Percentiles rank a stretch among this genome's conserved stretches.
phyloP scores from a whole-genome alignment of 2,113 vertebrate species.

The Tachysurus vachellii region DNA sequence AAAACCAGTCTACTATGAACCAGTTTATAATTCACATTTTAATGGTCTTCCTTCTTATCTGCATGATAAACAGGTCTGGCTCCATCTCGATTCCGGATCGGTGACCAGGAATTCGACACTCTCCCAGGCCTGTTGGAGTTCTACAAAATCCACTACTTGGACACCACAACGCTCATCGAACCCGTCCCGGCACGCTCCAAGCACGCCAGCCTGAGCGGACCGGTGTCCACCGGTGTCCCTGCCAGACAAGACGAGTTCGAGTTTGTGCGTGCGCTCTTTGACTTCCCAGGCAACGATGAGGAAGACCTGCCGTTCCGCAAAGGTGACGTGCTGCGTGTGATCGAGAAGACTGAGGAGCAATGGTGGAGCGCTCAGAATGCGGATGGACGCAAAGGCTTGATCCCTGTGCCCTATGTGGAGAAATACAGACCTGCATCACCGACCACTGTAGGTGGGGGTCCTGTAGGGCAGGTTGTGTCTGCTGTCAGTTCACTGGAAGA shows the following conservation, averaged over 20 bases:
- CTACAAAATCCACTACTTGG: constrained; percentile 99
- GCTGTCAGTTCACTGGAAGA: neutral
- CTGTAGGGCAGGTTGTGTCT: constrained; percentile 26
- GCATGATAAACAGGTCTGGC: constrained; percentile 70
- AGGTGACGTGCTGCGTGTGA: constrained; percentile 90
- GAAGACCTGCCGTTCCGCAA: constrained; percentile 99
- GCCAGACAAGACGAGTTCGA: constrained; percentile 84
- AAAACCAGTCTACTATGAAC: neutral
- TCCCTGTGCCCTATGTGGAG: constrained; percentile 98
- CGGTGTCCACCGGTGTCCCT: constrained; percentile 67
- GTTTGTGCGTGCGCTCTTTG: constrained; percentile 93
- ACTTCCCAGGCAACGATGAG: constrained; percentile 96
- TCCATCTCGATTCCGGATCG: constrained; percentile 88
- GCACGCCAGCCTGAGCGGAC: constrained; percentile 68
- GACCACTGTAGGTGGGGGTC: constrained; percentile 56
- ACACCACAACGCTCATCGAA: constrained; percentile 99
- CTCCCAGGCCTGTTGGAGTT: constrained; percentile 94
- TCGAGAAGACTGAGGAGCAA: constrained; percentile 98
- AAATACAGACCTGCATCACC: constrained; percentile 90
- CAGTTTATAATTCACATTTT: neutral
- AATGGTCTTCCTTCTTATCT: neutral
- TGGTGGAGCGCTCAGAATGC: constrained; percentile 98
- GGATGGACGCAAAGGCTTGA: constrained; percentile 93
- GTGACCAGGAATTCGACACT: constrained; percentile 97
- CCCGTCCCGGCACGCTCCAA: constrained; percentile 85